Conservation (phyloP, 2,113 vertebrate species). For the Maccullochella peelii region DNA sequence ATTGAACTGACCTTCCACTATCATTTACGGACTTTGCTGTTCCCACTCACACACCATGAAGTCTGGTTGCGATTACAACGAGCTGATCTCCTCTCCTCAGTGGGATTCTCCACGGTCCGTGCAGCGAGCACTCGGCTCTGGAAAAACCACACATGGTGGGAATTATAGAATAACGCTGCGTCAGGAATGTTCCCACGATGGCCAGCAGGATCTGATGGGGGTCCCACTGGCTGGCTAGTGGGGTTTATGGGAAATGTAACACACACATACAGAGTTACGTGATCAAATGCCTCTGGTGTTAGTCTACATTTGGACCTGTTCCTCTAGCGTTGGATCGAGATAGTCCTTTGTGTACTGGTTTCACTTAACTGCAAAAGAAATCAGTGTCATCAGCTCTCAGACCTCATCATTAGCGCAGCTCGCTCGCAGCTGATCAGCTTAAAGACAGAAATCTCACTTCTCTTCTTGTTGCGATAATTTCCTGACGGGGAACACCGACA, state of each 20-base stretch:
- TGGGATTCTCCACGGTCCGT: constrained; percentile 70
- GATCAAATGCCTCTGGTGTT: constrained; percentile 38
- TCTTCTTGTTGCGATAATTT: constrained; percentile 21
- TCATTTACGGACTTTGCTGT: not conserved
- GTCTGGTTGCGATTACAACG: constrained; percentile 71
- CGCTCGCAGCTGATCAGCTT: constrained; percentile 38
- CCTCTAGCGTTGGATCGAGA: constrained; percentile 16
- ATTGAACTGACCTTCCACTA: not conserved
- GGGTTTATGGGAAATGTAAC: constrained; percentile 68
- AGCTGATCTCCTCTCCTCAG: constrained; percentile 63
- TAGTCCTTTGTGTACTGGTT: constrained; percentile 17
- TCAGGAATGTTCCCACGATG: constrained; percentile 84
- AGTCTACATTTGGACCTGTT: constrained; percentile 27
- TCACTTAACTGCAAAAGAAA: constrained; percentile 7
- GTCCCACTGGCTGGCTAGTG: constrained; percentile 53
- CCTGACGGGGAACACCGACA: not conserved
- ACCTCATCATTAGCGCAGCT: constrained; percentile 26
- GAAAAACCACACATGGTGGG: constrained; percentile 80
- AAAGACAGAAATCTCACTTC: constrained; percentile 26
- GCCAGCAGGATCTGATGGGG: constrained; percentile 64
- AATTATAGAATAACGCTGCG: constrained; percentile 81
- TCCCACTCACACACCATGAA: not conserved
- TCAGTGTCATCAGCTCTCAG: not conserved
- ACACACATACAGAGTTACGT: constrained; percentile 50
- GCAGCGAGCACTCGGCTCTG: constrained; percentile 49